phyloP scores from a whole-genome alignment of 2,113 vertebrate species.

The Brachirus orientalis region DNA sequence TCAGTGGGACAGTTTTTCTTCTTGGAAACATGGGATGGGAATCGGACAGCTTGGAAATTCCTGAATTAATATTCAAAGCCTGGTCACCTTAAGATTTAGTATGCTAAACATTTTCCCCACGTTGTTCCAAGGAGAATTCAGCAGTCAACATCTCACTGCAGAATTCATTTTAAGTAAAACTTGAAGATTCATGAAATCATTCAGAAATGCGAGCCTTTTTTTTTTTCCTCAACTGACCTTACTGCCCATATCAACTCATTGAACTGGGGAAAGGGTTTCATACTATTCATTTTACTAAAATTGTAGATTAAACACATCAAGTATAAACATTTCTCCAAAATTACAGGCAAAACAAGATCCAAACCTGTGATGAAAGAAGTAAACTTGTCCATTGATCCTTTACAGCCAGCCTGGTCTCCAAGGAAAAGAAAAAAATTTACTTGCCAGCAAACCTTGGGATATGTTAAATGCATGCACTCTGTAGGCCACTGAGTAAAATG shows the following conservation, averaged over 20 bases:
- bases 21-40: slow-evolving; percentile 21
- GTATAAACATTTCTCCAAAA: background rate
- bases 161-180: slow-evolving; percentile 31
- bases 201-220: background rate
- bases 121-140: slow-evolving; percentile 15
- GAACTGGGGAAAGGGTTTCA: background rate
- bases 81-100: slow-evolving; percentile 27
- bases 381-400: too few relatives aligned
- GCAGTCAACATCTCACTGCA: slow-evolving; percentile 8
- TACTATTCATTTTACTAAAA: too few relatives aligned
- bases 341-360: too few relatives aligned
- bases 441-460: too few relatives aligned
- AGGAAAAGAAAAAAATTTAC: too few relatives aligned
- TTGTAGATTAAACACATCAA: background rate
- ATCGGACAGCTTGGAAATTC: slow-evolving; percentile 22
- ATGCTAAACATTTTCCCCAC: slow-evolving; percentile 47
- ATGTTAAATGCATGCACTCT: too few relatives aligned
- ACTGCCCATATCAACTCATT: background rate
- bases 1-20: slow-evolving; percentile 1
- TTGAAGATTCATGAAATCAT: slow-evolving; percentile 2
- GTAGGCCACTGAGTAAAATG: too few relatives aligned
- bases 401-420: too few relatives aligned
- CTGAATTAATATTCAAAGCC: slow-evolving; percentile 42
- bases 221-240: background rate
- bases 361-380: too few relatives aligned